Evolutionary conservation across 1,140 invertebrate species (phyloP), one percentile per base, ranked within the genome.

Genomic region (Trichonephila clavata): DNA sequence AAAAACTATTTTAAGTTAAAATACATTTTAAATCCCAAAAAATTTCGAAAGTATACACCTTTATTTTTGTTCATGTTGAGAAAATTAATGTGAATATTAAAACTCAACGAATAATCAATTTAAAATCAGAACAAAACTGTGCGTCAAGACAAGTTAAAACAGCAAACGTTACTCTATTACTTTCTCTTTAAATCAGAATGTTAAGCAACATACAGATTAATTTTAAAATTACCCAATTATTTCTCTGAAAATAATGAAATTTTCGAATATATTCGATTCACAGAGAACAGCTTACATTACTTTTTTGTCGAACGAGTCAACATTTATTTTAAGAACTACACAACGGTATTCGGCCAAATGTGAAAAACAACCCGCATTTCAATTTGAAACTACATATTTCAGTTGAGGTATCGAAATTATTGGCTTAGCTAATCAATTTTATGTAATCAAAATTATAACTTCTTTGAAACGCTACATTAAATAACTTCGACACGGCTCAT

Each of bases 401-500:
- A 77, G 68, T 77, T 32, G 27, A 27, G 27, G 13, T 77, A 77
- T 32, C 32, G 57, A 32, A 77, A 77, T 89, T 43, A 57, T 89
- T 57, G 68, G 87, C 87, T 89, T 61, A 89, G 27, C 63, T 71
- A 89, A 89, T 89, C 87, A 71, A 50, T 71, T 71, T 77, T 43
- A 21, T 43, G 32, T 32, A 57, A 89, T 57, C 50, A n/a, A 77
- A 50, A 63, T 71, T 71, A 89, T 71, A 39, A 68, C 20, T 77
- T 89, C 63, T 89, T 71, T 77, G 87, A 71, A 89, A 89, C 63
- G 87, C 87, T 61, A n/a, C 86, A 87, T 65, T 65, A 65, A 84
- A 24, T 50, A 60, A 89, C 60, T 89, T 77, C 65, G 61, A 50
- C 6, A 57, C 87, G 87, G 20, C 50, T 89, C 87, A 77, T 89